Evolutionary conservation across 2,113 vertebrate species (phyloP).

Genomic region (Galeopterus variegatus): DNA sequence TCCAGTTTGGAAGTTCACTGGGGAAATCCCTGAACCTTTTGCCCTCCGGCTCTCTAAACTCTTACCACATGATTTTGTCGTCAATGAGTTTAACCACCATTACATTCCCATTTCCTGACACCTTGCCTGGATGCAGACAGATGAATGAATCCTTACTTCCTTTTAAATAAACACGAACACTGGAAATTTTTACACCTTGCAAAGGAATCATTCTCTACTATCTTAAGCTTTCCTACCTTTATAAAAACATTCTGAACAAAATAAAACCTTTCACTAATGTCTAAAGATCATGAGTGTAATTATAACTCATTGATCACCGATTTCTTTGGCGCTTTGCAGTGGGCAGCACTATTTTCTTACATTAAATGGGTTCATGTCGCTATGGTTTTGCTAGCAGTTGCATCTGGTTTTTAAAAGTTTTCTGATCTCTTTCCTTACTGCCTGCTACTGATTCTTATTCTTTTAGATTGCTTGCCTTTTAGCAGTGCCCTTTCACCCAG

Average conservation of each 20-base stretch:
- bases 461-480: not conserved
- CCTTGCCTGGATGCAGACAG: not conserved
- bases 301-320: not conserved
- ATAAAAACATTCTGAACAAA: not conserved
- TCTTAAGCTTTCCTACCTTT: not conserved
- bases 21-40: not conserved
- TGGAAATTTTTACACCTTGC: not conserved
- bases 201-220: not conserved
- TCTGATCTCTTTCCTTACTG: not conserved
- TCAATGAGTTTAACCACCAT: not conserved
- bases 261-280: not conserved
- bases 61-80: not conserved
- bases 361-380: not conserved
- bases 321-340: not conserved
- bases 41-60: not conserved
- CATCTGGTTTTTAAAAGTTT: not conserved
- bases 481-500: not conserved
- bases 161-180: slow-evolving; percentile 7
- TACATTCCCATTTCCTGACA: not conserved
- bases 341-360: not conserved
- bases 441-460: not conserved
- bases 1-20: not conserved
- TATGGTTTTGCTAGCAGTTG: not conserved
- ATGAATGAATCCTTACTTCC: not conserved
- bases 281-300: not conserved